A percentile compares a stretch with the other conserved stretches of the same genome.
Evolutionary conservation across 1,140 invertebrate species (phyloP).

Genomic region (Babylonia areolata): DNA sequence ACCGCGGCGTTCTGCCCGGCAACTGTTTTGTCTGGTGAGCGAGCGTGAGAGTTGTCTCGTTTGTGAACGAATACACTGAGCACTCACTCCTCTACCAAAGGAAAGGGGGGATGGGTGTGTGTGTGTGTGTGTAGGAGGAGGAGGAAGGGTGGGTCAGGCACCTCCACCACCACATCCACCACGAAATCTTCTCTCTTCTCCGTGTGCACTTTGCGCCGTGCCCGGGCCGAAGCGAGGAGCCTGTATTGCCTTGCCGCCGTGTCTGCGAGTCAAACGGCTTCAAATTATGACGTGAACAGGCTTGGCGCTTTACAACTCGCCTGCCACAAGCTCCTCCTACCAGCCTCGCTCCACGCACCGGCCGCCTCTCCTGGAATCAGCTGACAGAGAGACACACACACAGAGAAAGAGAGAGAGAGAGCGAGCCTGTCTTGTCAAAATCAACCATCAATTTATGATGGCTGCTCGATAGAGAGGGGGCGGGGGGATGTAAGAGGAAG

Average conservation of each 20-base stretch:
- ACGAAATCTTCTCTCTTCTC: too few species aligned
- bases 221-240: too few species aligned
- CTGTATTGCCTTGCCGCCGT: neutral
- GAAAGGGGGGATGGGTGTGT: too few species aligned
- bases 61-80: too few species aligned
- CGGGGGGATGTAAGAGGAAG: neutral
- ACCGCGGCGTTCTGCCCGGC: too few species aligned
- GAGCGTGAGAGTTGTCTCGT: too few species aligned
- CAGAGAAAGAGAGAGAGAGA: conserved; percentile 20
- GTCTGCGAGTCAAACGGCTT: conserved; percentile 15
- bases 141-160: too few species aligned
- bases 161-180: too few species aligned
- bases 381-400: conserved; percentile 21
- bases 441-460: conserved; percentile 38
- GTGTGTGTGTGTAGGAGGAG: too few species aligned
- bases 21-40: too few species aligned
- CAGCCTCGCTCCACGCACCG: neutral
- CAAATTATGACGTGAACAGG: conserved; percentile 28
- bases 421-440: conserved; percentile 35
- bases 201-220: too few species aligned
- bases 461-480: neutral
- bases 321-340: neutral
- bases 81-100: too few species aligned
- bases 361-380: conserved; percentile 5
- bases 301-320: neutral